A percentile compares a stretch with the other conserved stretches of the same genome.
Evolutionary conservation across 2,113 vertebrate genomes (phyloP).

Genomic region (Drymodes brunneopygia): DNA sequence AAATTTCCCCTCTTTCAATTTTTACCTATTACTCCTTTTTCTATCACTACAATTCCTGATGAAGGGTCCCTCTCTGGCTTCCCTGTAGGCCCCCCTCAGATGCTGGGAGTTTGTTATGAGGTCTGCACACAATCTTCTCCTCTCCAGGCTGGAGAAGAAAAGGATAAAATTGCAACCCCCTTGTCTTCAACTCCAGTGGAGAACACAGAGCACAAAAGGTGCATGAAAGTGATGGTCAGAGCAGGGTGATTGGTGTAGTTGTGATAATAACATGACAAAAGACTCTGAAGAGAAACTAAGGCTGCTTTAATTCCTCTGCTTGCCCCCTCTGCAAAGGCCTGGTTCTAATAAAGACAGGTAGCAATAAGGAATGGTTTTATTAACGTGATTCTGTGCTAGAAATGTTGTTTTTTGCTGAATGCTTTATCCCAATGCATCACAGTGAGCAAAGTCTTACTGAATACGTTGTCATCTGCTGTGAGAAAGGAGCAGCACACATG

Average conservation of each 20-base stretch:
- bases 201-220: not conserved
- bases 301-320: not conserved
- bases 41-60: not conserved
- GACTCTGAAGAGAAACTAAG: fast-evolving
- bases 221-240: not conserved
- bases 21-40: not conserved
- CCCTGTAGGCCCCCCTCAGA: too few relatives aligned
- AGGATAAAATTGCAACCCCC: fast-evolving
- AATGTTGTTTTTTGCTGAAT: not conserved
- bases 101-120: fast-evolving
- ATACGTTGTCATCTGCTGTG: not conserved
- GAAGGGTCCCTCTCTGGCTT: not conserved
- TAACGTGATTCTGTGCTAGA: not conserved
- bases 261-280: not conserved
- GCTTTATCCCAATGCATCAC: not conserved
- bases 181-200: not conserved
- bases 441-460: not conserved
- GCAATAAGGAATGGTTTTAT: not conserved
- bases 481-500: not conserved
- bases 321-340: not conserved
- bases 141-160: not conserved
- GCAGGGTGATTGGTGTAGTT: not conserved
- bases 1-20: fast-evolving
- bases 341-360: not conserved
- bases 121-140: not conserved